Evolutionary conservation across 2,113 vertebrate genomes (phyloP), one percentile per base, ranked within the genome.

Genomic region (Pogonocichla stellata): DNA sequence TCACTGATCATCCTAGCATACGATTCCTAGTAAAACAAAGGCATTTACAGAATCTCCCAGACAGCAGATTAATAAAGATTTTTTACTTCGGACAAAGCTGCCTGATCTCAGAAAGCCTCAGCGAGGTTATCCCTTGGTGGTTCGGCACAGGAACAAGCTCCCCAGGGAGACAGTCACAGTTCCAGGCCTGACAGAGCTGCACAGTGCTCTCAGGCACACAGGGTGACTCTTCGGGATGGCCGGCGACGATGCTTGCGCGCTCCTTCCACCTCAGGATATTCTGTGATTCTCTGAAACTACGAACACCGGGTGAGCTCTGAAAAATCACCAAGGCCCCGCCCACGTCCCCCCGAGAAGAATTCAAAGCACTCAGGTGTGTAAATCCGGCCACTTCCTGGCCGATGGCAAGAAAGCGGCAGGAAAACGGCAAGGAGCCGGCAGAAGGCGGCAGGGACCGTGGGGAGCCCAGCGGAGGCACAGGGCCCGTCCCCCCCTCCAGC

Each of bases 271-370:
- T 34, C 79, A 25, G n/a, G 16, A 54, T 16, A 22, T 34, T n/a
- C 28, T n/a, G 28, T 29, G 60, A 29, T 29, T 38, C 36, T 29
- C 28, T 18, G 20, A 40, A n/a, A 53, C 2, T 34, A 38, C 16
- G 26, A 61, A 24, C 6, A 16, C 20, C 5, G 5, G 14, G 22
- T 5, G 20, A 53, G 5, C 40, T 4, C 22, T 14, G 31, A 47
- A 9, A 38, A 53, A 8, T 5, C 17, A 19, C 29, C 20, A 22
- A 31, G 19, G 6, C 29, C 17, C 17, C 2, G 2, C 8, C 3
- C 31, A 1, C 4, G 1, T 3, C 0, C 8, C 7, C 12, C 13
- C 3, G 25, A 15, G 0, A 33, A 20, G 11, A 60, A 58, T 2
- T 23, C 66, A 16, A 40, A 45, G 20, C 45, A 19, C 5, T 1